These are phyloP conservation scores for Actinia tenebrosa DNA, from an alignment of 64 coral and sea anemone genomes.

Conservation along the genomic window DNA sequence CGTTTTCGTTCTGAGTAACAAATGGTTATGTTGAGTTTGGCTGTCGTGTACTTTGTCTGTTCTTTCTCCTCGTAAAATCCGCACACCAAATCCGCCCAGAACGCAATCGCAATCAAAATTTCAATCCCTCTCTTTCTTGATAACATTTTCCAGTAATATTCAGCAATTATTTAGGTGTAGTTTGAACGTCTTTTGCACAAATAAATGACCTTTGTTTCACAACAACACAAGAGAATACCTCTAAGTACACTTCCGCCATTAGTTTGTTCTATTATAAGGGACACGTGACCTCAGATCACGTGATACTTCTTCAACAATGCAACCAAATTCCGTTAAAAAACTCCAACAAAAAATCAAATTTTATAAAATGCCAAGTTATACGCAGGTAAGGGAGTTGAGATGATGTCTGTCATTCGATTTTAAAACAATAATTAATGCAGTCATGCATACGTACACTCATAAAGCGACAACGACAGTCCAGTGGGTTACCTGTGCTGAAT, in stretches of 20 bases:
- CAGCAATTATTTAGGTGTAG: neutral
- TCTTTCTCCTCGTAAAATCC: slow-evolving; percentile 66
- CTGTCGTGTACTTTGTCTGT: slow-evolving; percentile 39
- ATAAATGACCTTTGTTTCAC: neutral
- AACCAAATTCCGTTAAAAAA: too few relatives aligned
- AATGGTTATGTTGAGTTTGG: slow-evolving; percentile 70
- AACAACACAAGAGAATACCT: slow-evolving; percentile 5
- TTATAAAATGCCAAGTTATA: too few relatives aligned
- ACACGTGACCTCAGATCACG: slow-evolving; percentile 9
- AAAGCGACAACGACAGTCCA: too few relatives aligned
- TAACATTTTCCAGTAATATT: slow-evolving; percentile 1
- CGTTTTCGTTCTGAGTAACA: slow-evolving; percentile 46
- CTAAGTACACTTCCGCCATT: slow-evolving; percentile 4
- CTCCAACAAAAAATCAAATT: too few relatives aligned
- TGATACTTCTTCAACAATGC: neutral
- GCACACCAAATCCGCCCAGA: neutral
- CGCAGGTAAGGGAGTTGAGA: too few relatives aligned
- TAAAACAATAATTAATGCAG: too few relatives aligned
- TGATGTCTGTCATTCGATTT: too few relatives aligned
- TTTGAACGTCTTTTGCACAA: neutral
- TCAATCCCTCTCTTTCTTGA: neutral
- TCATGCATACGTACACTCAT: too few relatives aligned
- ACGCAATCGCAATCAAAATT: neutral
- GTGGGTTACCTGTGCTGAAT: too few relatives aligned
- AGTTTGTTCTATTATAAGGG: neutral